A percentile compares a stretch with the other conserved stretches of the same genome.
Evolutionary conservation across 1,140 invertebrate species (phyloP).

Genomic region (Drosophila mauritiana): DNA sequence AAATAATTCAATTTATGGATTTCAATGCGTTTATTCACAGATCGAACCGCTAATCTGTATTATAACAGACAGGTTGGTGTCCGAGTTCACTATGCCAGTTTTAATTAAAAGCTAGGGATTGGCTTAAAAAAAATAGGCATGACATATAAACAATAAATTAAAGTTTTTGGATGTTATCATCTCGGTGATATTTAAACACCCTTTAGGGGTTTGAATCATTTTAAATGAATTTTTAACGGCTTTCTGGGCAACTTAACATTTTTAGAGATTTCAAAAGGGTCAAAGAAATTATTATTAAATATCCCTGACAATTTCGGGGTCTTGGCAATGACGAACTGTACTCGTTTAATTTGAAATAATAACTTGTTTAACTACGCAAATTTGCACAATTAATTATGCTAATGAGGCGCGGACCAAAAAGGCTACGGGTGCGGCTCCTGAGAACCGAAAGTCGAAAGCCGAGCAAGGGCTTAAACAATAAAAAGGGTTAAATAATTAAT

Average conservation of each 20-base stretch:
- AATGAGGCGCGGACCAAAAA: slow-evolving; percentile 73
- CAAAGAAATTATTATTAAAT: slow-evolving; percentile 26
- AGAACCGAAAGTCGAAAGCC: slow-evolving; percentile 21
- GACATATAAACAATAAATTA: neutral
- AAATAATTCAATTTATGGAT: slow-evolving; percentile 67
- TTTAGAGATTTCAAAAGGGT: neutral
- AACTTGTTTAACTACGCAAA: slow-evolving; percentile 82
- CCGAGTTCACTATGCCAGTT: slow-evolving; percentile 12
- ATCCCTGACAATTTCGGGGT: slow-evolving; percentile 1
- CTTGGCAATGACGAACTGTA: slow-evolving; percentile 56
- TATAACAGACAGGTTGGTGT: slow-evolving; percentile 50
- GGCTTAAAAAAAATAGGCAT: neutral
- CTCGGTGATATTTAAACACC: neutral
- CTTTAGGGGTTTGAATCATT: neutral
- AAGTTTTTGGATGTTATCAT: neutral
- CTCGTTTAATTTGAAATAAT: slow-evolving; percentile 80
- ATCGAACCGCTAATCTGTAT: slow-evolving; percentile 57
- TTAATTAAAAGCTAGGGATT: slow-evolving; percentile 34
- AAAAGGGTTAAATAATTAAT: slow-evolving; percentile 83
- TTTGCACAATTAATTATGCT: slow-evolving; percentile 84
- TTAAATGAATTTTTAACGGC: no score
- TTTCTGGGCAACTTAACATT: neutral
- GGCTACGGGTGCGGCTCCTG: slow-evolving; percentile 36
- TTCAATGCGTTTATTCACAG: slow-evolving; percentile 50
- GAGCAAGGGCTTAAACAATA: slow-evolving; percentile 73